Conservation (phyloP, 2,888 invertebrate genomes). For the Ceratothoa steindachneri region DNA sequence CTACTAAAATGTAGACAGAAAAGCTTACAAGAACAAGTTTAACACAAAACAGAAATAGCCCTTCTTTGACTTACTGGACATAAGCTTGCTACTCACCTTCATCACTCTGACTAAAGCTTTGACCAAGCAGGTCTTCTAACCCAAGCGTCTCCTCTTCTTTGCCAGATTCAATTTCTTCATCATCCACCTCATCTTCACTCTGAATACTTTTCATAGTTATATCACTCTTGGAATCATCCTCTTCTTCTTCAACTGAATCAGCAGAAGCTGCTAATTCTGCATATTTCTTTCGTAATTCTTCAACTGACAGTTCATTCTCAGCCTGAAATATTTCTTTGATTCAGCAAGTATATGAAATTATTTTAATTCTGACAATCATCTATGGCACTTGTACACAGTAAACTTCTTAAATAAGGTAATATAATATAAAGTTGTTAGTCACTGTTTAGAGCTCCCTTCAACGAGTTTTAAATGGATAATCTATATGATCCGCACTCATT, state of each 20-base stretch:
- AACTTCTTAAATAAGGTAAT: too few species aligned
- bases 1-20: too few species aligned
- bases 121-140: slow-evolving; percentile 36
- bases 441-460: too few species aligned
- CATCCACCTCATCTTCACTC: slow-evolving; percentile 53
- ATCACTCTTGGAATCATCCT: slow-evolving; percentile 35
- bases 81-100: neutral
- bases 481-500: too few species aligned
- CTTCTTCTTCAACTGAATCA: slow-evolving; percentile 51
- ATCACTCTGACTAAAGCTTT: slow-evolving; percentile 14
- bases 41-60: too few species aligned
- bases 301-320: slow-evolving; percentile 75
- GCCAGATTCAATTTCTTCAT: slow-evolving; percentile 43
- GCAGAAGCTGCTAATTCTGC: slow-evolving; percentile 46
- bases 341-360: neutral
- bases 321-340: slow-evolving; percentile 56
- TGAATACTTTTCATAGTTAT: slow-evolving; percentile 48
- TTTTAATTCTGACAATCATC: neutral
- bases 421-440: too few species aligned
- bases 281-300: slow-evolving; percentile 74
- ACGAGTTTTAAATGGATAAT: too few species aligned
- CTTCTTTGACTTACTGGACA: neutral
- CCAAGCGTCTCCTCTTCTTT: slow-evolving; percentile 48
- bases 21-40: too few species aligned
- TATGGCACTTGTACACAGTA: too few species aligned